Evolutionary conservation across 2,888 invertebrate species (phyloP).

Genomic region (Pristionchus arcanus): DNA sequence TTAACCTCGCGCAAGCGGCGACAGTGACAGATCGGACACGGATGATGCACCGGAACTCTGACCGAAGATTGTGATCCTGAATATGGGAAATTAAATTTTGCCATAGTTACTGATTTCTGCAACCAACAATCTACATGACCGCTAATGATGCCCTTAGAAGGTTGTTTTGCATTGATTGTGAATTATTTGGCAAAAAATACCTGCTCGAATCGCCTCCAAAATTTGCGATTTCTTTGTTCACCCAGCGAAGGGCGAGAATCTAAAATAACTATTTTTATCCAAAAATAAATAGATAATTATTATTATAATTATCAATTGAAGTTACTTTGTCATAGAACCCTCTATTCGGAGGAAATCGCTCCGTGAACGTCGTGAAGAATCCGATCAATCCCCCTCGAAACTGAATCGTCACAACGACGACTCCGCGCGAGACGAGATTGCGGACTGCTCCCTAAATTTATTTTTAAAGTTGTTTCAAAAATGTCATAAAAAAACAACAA

Average conservation of each 20-base stretch:
- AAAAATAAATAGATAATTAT: too few species aligned
- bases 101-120: too few species aligned
- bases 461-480: background rate
- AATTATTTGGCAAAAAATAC: too few species aligned
- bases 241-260: constrained; percentile 24
- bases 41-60: constrained; percentile 45
- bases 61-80: constrained; percentile 52
- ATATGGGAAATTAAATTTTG: too few species aligned
- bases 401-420: constrained; percentile 48
- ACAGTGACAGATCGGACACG: background rate
- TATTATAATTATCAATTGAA: too few species aligned
- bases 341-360: constrained; percentile 21
- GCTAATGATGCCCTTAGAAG: too few species aligned
- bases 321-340: background rate
- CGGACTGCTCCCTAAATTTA: background rate
- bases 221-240: constrained; percentile 26
- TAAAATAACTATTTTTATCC: background rate
- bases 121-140: too few species aligned
- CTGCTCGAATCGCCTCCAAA: constrained; percentile 45
- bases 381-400: background rate
- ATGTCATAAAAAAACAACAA: background rate
- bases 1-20: constrained; percentile 23
- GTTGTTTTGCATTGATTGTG: too few species aligned
- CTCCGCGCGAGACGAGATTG: constrained; percentile 48
- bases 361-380: constrained; percentile 33